A percentile compares a stretch with the other conserved stretches of the same genome.
Conservation (phyloP, 2,113 vertebrate species). For the Bubalus kerabau region DNA sequence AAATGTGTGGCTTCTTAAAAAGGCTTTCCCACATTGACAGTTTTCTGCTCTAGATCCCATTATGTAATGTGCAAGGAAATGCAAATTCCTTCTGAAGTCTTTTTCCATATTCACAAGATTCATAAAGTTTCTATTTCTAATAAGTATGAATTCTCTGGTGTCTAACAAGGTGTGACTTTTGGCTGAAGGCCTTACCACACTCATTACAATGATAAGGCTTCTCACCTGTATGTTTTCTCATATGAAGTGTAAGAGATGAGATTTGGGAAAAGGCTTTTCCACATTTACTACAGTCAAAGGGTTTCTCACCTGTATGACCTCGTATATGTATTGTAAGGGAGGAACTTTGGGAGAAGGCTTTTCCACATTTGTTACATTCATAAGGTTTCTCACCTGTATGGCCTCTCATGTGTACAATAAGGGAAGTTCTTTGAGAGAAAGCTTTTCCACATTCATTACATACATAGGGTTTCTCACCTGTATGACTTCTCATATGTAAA, state of each 20-base stretch:
- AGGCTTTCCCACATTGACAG: not conserved
- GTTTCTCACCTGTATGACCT: constrained; percentile 76
- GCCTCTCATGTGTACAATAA: constrained; percentile 71
- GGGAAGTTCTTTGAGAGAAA: constrained; percentile 73
- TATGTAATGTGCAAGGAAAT: not conserved
- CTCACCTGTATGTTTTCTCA: constrained; percentile 71
- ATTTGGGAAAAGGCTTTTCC: constrained; percentile 71
- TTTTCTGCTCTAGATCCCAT: not conserved
- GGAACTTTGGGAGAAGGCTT: constrained; percentile 76
- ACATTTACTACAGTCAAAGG: constrained; percentile 70
- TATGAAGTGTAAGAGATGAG: constrained; percentile 62
- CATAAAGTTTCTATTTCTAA: constrained; percentile 6
- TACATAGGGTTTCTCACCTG: constrained; percentile 68
- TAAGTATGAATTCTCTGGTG: constrained; percentile 70
- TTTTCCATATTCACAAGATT: not conserved
- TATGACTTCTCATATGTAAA: constrained; percentile 69
- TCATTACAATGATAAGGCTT: constrained; percentile 70
- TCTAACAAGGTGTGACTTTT: constrained; percentile 70
- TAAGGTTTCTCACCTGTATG: constrained; percentile 75
- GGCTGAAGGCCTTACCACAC: constrained; percentile 71
- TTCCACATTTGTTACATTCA: constrained; percentile 75
- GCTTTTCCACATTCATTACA: constrained; percentile 74
- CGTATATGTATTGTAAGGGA: constrained; percentile 75
- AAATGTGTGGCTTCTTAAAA: not conserved
- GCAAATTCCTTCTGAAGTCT: not conserved